A percentile compares a stretch with the other conserved stretches of the same genome.
These are phyloP conservation scores for Semicossyphus pulcher DNA, from an alignment of 2,113 vertebrate genomes.

Conservation along the genomic window DNA sequence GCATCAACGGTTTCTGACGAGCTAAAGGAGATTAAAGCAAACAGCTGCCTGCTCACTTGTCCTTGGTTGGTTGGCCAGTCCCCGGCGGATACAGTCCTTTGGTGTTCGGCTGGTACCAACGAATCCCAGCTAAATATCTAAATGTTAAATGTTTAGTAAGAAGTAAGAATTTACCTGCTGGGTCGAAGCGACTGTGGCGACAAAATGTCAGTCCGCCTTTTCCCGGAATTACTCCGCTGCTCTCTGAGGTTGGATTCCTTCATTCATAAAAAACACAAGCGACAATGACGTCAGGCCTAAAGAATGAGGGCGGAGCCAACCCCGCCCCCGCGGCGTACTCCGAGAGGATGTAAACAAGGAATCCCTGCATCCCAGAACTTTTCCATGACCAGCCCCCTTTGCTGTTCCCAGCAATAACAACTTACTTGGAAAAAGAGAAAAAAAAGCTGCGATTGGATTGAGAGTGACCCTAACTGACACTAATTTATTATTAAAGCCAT, in stretches of 20 bases:
- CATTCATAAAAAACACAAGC: slow-evolving; percentile 88
- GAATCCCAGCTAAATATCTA: background rate
- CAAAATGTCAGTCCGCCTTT: slow-evolving; percentile 86
- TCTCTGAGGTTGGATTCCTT: slow-evolving; percentile 83
- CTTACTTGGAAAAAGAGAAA: slow-evolving; percentile 1
- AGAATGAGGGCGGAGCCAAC: slow-evolving; percentile 84
- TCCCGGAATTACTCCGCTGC: slow-evolving; percentile 87
- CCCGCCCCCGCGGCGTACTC: slow-evolving; percentile 77
- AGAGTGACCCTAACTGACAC: background rate
- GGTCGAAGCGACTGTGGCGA: slow-evolving; percentile 75
- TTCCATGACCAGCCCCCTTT: slow-evolving; percentile 60
- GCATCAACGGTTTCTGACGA: slow-evolving; percentile 67
- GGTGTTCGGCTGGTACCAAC: background rate
- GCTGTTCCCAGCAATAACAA: slow-evolving; percentile 17
- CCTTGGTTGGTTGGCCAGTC: slow-evolving; percentile 53
- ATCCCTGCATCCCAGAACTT: slow-evolving; percentile 71
- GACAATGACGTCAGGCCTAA: slow-evolving; percentile 83
- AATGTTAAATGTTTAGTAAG: background rate
- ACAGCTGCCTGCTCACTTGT: slow-evolving; percentile 74
- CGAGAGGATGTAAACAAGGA: slow-evolving; percentile 83
- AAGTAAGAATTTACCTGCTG: slow-evolving; percentile 64
- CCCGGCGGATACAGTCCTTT: slow-evolving; percentile 23
- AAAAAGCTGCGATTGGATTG: background rate
- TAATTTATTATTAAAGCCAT: background rate
- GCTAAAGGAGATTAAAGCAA: slow-evolving; percentile 76